A percentile compares a stretch with the other conserved stretches of the same genome.
Evolutionary conservation across 2,888 invertebrate genomes (phyloP).

Genomic region (Drosophila basisetae): DNA sequence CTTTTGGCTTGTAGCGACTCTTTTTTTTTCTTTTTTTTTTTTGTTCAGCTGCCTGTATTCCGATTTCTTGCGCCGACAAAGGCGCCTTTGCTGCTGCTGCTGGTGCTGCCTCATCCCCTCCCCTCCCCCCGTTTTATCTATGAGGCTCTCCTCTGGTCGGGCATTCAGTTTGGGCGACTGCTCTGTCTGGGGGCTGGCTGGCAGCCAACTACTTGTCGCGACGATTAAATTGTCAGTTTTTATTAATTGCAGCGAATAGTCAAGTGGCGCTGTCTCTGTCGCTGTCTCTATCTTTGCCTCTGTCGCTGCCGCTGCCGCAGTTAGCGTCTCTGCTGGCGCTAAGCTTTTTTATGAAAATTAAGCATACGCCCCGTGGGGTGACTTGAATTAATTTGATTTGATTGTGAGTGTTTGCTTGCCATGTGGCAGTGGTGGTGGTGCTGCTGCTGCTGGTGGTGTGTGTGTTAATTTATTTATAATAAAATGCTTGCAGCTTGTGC

Average conservation of each 20-base stretch:
- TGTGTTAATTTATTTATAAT: slow-evolving; percentile 41
- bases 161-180: slow-evolving; percentile 36
- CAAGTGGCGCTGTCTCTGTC: slow-evolving; percentile 47
- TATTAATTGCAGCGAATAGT: slow-evolving; percentile 83
- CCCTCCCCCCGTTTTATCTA: not conserved
- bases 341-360: slow-evolving; percentile 55
- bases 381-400: slow-evolving; percentile 73
- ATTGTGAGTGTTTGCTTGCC: slow-evolving; percentile 33
- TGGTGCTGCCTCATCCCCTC: slow-evolving; percentile 3
- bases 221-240: slow-evolving; percentile 84
- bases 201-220: slow-evolving; percentile 82
- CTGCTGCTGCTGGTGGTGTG: slow-evolving; percentile 11
- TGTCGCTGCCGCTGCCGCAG: slow-evolving; percentile 12
- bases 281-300: slow-evolving; percentile 21
- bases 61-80: slow-evolving; percentile 73
- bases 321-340: slow-evolving; percentile 64
- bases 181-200: slow-evolving; percentile 73
- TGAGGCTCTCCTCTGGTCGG: slow-evolving; percentile 10
- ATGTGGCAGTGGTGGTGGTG: slow-evolving; percentile 4
- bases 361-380: slow-evolving; percentile 75
- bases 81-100: slow-evolving; percentile 46
- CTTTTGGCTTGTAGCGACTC: slow-evolving; percentile 57
- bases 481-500: slow-evolving; percentile 46
- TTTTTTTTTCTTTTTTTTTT: slow-evolving; percentile 17
- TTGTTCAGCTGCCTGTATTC: slow-evolving; percentile 23